These are phyloP conservation scores for Polyergus mexicanus DNA, from an alignment of 1,140 invertebrate species.

Conservation along the genomic window DNA sequence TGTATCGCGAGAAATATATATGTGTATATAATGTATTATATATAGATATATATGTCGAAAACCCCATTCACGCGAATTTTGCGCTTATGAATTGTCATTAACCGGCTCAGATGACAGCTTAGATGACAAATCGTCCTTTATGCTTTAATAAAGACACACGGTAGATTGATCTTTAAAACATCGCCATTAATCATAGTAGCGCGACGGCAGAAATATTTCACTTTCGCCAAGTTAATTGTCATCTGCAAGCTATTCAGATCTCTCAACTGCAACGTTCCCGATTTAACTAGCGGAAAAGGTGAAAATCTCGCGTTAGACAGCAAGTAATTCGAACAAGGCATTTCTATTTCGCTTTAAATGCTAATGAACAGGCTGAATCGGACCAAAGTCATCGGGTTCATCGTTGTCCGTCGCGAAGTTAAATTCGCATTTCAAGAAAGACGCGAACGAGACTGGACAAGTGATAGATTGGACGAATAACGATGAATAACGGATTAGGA, in stretches of 20 bases:
- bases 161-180: slow-evolving; percentile 3
- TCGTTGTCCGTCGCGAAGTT: not conserved
- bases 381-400: not conserved
- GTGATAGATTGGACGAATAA: slow-evolving; percentile 28
- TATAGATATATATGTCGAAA: not conserved
- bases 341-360: slow-evolving; percentile 80
- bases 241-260: not conserved
- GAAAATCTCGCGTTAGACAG: slow-evolving; percentile 16
- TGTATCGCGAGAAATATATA: slow-evolving; percentile 4
- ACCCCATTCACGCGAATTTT: not conserved
- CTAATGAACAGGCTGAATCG: slow-evolving; percentile 72
- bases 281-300: slow-evolving; percentile 24
- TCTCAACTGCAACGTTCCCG: slow-evolving; percentile 6
- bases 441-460: slow-evolving; percentile 42
- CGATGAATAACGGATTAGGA: slow-evolving; percentile 51
- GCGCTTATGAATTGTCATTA: not conserved
- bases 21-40: no score
- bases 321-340: slow-evolving; percentile 33
- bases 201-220: not conserved
- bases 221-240: slow-evolving; percentile 14
- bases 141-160: not conserved
- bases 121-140: not conserved
- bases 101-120: not conserved
- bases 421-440: slow-evolving; percentile 36
- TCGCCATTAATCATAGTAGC: not conserved